These are phyloP conservation scores for Syrista parreyssii DNA, from an alignment of 2,888 invertebrate species.

Conservation along the genomic window DNA sequence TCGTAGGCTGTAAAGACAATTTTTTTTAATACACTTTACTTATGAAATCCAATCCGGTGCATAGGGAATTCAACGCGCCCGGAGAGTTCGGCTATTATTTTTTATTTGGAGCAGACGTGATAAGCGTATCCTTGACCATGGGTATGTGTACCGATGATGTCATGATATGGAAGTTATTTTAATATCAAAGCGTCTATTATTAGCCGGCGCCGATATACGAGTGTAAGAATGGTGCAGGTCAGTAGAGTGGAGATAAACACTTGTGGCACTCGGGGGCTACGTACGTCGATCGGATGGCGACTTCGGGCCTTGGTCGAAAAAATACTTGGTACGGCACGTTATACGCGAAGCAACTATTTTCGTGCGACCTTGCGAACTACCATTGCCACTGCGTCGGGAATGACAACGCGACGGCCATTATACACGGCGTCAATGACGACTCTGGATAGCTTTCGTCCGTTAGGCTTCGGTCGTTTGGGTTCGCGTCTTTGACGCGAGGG, in stretches of 20 bases:
- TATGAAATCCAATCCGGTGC: neutral
- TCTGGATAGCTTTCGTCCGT: neutral
- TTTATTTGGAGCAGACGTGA: neutral
- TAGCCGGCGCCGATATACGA: constrained; percentile 28
- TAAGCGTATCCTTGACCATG: constrained; percentile 32
- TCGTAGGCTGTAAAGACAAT: neutral
- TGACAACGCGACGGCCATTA: neutral
- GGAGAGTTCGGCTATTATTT: neutral
- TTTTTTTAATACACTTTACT: neutral
- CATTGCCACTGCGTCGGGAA: neutral
- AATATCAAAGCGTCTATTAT: constrained; percentile 41
- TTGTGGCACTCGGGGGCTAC: neutral
- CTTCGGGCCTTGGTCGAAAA: neutral
- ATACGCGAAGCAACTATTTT: constrained; percentile 27
- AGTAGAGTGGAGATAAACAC: constrained; percentile 21
- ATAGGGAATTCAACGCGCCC: too few species aligned
- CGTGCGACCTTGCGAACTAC: constrained; percentile 28
- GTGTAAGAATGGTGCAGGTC: constrained; percentile 16
- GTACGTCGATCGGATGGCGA: neutral
- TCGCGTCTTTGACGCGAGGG: neutral
- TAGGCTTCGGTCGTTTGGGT: neutral
- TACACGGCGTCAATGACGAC: neutral
- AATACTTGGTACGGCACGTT: constrained; percentile 12
- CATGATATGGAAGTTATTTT: constrained; percentile 30
- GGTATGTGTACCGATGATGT: constrained; percentile 26